Conservation (phyloP, 2,797 vertebrate genomes). For the Menidia menidia region DNA sequence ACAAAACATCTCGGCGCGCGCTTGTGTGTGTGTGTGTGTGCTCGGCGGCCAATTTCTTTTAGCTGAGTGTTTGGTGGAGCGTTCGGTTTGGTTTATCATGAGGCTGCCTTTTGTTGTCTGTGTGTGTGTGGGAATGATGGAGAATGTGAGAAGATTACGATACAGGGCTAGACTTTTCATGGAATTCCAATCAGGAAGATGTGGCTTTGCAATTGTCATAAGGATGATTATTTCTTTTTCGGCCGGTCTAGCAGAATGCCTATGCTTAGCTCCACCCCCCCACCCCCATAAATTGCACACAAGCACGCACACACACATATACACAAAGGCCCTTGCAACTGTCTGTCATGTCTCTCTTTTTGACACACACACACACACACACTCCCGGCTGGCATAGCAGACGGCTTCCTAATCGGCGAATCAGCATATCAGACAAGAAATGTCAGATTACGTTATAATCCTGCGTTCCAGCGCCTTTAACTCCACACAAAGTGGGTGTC, state of each 20-base stretch:
- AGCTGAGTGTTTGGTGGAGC: constrained; percentile 13
- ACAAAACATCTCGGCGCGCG: constrained; percentile 22
- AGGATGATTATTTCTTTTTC: constrained; percentile 60
- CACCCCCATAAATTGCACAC: background rate
- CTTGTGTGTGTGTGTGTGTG: constrained; percentile 9
- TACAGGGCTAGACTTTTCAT: constrained; percentile 23
- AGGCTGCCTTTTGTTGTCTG: constrained; percentile 18
- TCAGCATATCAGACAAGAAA: constrained; percentile 67
- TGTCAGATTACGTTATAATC: constrained; percentile 70
- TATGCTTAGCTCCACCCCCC: constrained; percentile 34
- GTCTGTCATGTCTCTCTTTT: constrained; percentile 29
- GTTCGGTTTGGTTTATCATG: constrained; percentile 44
- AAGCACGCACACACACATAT: constrained; percentile 16
- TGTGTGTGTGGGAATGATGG: constrained; percentile 7
- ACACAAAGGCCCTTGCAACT: constrained; percentile 24
- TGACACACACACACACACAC: constrained; percentile 11
- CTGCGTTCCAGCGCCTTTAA: constrained; percentile 49
- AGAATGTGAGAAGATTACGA: constrained; percentile 37
- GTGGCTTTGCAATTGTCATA: constrained; percentile 59
- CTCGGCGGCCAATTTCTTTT: constrained; percentile 52
- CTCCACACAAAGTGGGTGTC: constrained; percentile 24
- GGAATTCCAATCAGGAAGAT: constrained; percentile 63
- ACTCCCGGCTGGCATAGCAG: constrained; percentile 47
- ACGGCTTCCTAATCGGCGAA: constrained; percentile 69
- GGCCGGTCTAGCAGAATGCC: constrained; percentile 41